Evolutionary conservation across 2,797 vertebrate species (phyloP), one percentile per base, ranked within the genome.

Genomic region (Serranus cabrilla): DNA sequence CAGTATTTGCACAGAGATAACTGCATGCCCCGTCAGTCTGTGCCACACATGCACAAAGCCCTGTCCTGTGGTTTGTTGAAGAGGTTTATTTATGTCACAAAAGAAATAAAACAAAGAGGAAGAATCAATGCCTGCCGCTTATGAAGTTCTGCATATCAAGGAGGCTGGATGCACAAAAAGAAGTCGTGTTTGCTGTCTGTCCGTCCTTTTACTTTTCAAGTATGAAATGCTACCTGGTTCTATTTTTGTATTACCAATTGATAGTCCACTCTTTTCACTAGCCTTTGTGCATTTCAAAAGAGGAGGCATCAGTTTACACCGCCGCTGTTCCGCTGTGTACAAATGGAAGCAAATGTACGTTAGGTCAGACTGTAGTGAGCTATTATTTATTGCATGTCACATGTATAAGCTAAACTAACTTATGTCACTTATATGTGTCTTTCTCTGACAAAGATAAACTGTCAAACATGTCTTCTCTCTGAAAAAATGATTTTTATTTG

Each of bases 381-480:
- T 85, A 56, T 89, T 94, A 93, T 93, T 95, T 95, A 93, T 92
- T 93, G 95, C 95, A 95, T 95, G 95, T 94, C 87, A 92, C 82
- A 71, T 80, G 84, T 91, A 87, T 78, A 89, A 92, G 89, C 87
- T 90, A 84, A 89, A 84, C 74, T 92, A 93, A 94, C 79, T 89
- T 81, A 90, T 89, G 89, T 93, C 80, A 83, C 80, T 86, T 71
- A 37, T 42, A 40, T 81, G 85, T 90, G 83, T 90, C 74, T 78
- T 69, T 78, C 55, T 88, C 47, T 77, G 83, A 75, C 71, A 23
- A 84, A 71, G 73, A 67, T 77, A 57, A 82, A 71, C 71, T 85
- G 76, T 90, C 81, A 71, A 80, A 89, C 69, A 76, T 89, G 77
- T 94, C 81, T 84, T 87, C 72, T 89, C 82, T 89, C 57, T 78